A percentile compares a stretch with the other conserved stretches of the same genome.
Conservation (phyloP, 30 jellyfish, hydroid and myxozoan species). For the Hydractinia echinata region DNA sequence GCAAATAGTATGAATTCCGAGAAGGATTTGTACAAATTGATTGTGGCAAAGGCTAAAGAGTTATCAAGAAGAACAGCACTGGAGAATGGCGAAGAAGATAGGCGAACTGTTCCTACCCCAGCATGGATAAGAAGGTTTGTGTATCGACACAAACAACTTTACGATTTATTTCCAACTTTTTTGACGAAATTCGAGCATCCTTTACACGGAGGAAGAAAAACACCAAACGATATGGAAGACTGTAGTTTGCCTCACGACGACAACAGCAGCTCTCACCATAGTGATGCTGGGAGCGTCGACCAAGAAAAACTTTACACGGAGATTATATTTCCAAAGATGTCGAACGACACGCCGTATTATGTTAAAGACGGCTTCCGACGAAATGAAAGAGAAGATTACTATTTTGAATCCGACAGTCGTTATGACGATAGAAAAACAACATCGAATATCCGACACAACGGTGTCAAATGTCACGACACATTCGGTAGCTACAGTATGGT, state of each 20-base stretch:
- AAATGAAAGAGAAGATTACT: too few relatives aligned
- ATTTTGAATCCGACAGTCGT: too few relatives aligned
- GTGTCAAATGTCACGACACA: too few relatives aligned
- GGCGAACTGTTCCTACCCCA: slow-evolving; percentile 17
- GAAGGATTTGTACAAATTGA: slow-evolving; percentile 5
- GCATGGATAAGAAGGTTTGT: slow-evolving; percentile 29
- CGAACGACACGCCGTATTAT: background rate
- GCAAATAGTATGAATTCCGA: background rate
- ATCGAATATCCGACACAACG: too few relatives aligned
- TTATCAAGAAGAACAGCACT: background rate
- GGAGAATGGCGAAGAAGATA: background rate
- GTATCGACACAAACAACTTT: slow-evolving; percentile 23
- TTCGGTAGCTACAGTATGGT: too few relatives aligned
- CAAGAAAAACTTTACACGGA: background rate
- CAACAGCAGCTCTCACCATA: background rate
- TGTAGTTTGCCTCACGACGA: background rate
- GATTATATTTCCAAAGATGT: background rate
- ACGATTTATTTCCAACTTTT: slow-evolving; percentile 9
- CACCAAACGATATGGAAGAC: background rate
- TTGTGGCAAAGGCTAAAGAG: background rate
- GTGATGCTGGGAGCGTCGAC: background rate
- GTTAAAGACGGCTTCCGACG: too few relatives aligned
- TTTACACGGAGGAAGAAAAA: slow-evolving; percentile 20
- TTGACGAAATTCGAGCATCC: slow-evolving; percentile 20
- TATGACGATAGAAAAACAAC: too few relatives aligned